Evolutionary conservation across 2,888 invertebrate genomes (phyloP), one percentile per base, ranked within the genome.

Genomic region (Ormyrus nitidulus): DNA sequence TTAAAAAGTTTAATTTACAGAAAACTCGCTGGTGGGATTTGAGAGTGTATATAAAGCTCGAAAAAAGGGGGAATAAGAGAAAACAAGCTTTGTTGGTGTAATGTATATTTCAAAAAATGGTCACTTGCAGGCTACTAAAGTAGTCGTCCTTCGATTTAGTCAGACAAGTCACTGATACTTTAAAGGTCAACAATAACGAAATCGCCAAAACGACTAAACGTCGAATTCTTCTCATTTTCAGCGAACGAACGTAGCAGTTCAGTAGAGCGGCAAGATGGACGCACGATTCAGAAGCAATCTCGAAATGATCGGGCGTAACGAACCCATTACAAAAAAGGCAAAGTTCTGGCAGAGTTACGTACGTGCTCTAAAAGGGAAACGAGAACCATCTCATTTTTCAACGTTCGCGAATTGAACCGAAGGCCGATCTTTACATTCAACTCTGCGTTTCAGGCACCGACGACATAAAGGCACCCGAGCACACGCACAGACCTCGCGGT

Each of bases 331-430:
- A 92, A 96, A 96, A 93, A 97, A 97, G 93, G 97, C 97, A 91
- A 97, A 94, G 93, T 97, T 97, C 93, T 97, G 97, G 97, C 96
- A 96, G 92, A 96, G 96, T 90, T 97, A 95, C 92, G 96, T 97
- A 91, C 94, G 97, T 92, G 97, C 97, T 92, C 93, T 97, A 87
- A 97, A 97, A 94, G 97, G 97, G 97, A 19, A 19, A 19, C 19
- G 19, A 91, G 34, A 6, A 48, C 48, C 0, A 10, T 65, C 7
- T 56, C 5, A 13, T 8, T 46, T 65, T 8, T n/a, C 13, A 66
- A 51, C 13, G 9, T 5, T 19, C 13, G 9, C 6, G 44, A 48
- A 54, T 46, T 0, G 19, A 19, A 2, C 19, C 19, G 19, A 1
- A 19, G 0, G 19, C 1, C 1, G 19, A 19, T 34, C 34, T 4